Conservation (phyloP, 1,140 invertebrate species). For the Drosophila hydei region DNA sequence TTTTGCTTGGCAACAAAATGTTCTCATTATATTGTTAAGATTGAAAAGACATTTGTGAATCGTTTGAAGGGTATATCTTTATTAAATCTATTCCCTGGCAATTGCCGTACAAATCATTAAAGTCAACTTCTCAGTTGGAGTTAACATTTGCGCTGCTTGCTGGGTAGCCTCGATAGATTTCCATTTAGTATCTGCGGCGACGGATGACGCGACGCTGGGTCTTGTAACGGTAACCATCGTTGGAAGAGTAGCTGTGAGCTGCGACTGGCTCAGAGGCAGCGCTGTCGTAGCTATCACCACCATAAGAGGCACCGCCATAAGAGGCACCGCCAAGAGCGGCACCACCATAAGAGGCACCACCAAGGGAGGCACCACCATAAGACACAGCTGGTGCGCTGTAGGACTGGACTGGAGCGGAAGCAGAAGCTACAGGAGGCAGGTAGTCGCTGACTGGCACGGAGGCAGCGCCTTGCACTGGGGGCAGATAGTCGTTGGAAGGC, state of each 20-base stretch:
- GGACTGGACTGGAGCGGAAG: constrained; percentile 47
- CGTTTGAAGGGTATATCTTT: constrained; percentile 36
- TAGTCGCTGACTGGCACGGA: constrained; percentile 66
- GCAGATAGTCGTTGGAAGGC: constrained; percentile 74
- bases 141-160: constrained; percentile 18
- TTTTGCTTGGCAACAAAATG: background rate
- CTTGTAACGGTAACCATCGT: constrained; percentile 78
- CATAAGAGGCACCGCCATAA: constrained; percentile 35
- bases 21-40: background rate
- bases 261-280: constrained; percentile 65
- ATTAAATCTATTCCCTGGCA: constrained; percentile 58
- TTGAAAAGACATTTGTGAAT: constrained; percentile 1
- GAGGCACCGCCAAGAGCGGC: constrained; percentile 11
- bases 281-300: constrained; percentile 46
- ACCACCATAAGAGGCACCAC: constrained; percentile 30
- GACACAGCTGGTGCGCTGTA: constrained; percentile 52
- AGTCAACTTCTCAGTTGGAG: constrained; percentile 26
- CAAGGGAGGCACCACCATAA: no score
- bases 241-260: constrained; percentile 66
- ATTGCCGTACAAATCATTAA: constrained; percentile 37
- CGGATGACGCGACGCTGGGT: constrained; percentile 71
- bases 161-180: constrained; percentile 45
- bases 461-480: constrained; percentile 62
- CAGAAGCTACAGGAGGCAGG: constrained; percentile 61
- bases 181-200: constrained; percentile 65